Percentiles rank a stretch among this genome's conserved stretches.
Conservation (phyloP, 2,113 vertebrate species). For the Crotalus horridus region DNA sequence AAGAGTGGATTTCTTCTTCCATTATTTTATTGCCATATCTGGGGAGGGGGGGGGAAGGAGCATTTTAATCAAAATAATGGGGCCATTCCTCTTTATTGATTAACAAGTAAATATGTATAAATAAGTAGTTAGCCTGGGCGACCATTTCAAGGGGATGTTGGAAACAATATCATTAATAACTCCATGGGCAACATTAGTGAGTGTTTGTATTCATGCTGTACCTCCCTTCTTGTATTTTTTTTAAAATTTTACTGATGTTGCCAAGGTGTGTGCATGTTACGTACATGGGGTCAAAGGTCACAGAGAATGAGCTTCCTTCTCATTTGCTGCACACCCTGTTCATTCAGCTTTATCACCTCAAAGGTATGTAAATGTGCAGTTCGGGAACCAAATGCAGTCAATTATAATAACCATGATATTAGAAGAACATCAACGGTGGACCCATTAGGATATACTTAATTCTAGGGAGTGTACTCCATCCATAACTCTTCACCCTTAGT, state of each 20-base stretch:
- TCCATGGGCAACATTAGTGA: conserved; percentile 60
- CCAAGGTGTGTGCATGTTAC: conserved; percentile 40
- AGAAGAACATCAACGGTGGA: not conserved
- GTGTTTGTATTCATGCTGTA: conserved; percentile 34
- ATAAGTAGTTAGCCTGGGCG: conserved; percentile 75
- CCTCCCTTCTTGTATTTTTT: conserved; percentile 29
- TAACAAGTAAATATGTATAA: conserved; percentile 84
- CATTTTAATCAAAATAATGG: conserved; percentile 85
- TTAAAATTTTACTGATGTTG: conserved; percentile 26
- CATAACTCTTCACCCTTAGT: not conserved
- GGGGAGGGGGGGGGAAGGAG: conserved; percentile 35
- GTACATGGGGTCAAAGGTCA: conserved; percentile 15
- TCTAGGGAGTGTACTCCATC: not conserved
- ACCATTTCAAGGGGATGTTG: conserved; percentile 78
- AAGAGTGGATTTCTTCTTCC: conserved; percentile 15
- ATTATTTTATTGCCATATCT: conserved; percentile 66
- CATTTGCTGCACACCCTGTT: not conserved
- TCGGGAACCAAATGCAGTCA: not conserved
- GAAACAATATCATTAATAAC: conserved; percentile 70
- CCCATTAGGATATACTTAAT: not conserved
- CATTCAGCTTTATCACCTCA: not conserved
- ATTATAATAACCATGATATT: not conserved
- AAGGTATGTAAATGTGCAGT: not conserved
- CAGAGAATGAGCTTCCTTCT: not conserved
- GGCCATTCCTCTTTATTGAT: conserved; percentile 80